Evolutionary conservation across 2,888 invertebrate species (phyloP), one percentile per base, ranked within the genome.

Genomic region (Acronicta psi): DNA sequence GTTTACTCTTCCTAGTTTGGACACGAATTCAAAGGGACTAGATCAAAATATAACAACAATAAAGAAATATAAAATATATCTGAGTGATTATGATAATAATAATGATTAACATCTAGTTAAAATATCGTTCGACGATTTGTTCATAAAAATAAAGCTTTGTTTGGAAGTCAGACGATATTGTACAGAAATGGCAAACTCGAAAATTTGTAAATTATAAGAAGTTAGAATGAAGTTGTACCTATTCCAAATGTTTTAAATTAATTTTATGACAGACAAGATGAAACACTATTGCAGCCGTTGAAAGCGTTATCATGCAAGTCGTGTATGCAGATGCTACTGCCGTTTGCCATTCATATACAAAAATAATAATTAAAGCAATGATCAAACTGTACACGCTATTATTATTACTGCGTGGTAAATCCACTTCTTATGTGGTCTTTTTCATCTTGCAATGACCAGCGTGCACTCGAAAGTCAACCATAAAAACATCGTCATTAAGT

Each of bases 11-110:
- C 25, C 7, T 55, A 56, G 37, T 55, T 68, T 63, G 72, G 77
- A 66, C 73, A 51, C 46, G 23, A 51, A 59, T 43, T 59, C 38
- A 66, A 72, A 16, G 16, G 49, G 68, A 73, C 70, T 69, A 64
- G 56, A 47, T 23, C 17, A 51, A 54, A 53, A n/a, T 14, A 72
- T 55, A 57, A 56, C 45, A 59, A 65, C 42, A 43, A 41, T 44
- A 44, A 51, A 46, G 36, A 14, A 51, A 54, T 47, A 61, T 54
- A 50, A 46, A 68, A 46, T 50, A 51, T 37, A 31, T 40, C 46
- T 46, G 38, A 37, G 16, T 36, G 11, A 3, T 20, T 20, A 20
- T 5, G 5, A 4, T 20, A 4, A 20, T 20, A 46, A n/a, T 44
- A 20, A 31, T 49, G 40, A 71, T 65, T 29, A 10, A 65, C 16